Base-by-base conservation (phyloP, 2,797 vertebrate species). In the Buceros bicornis region DNA sequence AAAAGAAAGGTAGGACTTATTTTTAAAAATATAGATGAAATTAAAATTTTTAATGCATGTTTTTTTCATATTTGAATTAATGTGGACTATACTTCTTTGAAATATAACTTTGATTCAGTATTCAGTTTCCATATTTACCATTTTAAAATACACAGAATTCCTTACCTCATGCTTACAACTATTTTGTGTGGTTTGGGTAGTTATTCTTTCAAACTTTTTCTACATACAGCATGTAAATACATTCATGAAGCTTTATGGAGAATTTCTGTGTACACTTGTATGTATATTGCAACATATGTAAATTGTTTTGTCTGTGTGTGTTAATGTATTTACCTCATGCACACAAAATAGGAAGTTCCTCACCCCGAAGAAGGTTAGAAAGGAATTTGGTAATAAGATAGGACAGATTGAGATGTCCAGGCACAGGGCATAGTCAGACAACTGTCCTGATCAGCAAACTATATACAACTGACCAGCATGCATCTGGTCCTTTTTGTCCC, bases 1-100 rank as follows among this genome's bases (percentile, higher is more conserved):
- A 99, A 99, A 97, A 98, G 99, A 97, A 99, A 99, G 98, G 99
- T 99, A 97, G 92, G 7, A 5, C 21, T 93, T 90, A 28, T 24
- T 82, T 95, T 92, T 2, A 28, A 58, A 33, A 40, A 69, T 7
- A 58, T 40, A n/a, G 14, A 37, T 51, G 35, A 69, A 35, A 28
- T 40, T 29, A 73, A 72, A 37, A 45, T 42, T 66, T 48, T 21
- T 31, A 81, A 6, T 66, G 43, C 7, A 22, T 33, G 15, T 37
- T 94, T 94, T 62, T 89, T 71, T 61, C 5, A 3, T 72, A 13
- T 69, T 92, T 71, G 9, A 50, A 86, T 33, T 15, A 74, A 35
- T 47, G 8, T 22, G 19, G 14, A 16, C 11, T 43, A n/a, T 8
- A 21, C 5, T 62, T 74, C 33, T 62, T 89, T 62, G n/a, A 84